phyloP scores from a whole-genome alignment of 1,140 invertebrate genomes.

The Meloidogyne hapla region DNA sequence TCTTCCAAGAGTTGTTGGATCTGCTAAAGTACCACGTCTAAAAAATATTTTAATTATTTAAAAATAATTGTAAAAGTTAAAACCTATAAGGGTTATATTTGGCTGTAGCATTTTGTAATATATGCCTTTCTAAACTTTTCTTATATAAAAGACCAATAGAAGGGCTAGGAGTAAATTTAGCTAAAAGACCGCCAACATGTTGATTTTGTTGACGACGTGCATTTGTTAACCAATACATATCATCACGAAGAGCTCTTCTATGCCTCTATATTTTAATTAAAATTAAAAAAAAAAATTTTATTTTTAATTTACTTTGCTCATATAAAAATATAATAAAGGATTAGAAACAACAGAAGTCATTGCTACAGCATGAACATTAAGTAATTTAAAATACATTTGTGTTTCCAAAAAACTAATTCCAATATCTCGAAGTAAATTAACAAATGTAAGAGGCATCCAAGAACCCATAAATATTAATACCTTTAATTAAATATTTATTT shows the following conservation, averaged over 20 bases:
- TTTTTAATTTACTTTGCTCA: slow-evolving; percentile 51
- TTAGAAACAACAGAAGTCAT: slow-evolving; percentile 64
- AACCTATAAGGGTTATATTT: slow-evolving; percentile 56
- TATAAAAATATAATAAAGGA: slow-evolving; percentile 63
- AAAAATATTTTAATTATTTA: neutral
- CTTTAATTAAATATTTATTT: neutral
- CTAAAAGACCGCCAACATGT: slow-evolving; percentile 47
- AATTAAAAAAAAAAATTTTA: neutral
- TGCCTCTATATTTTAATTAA: slow-evolving; percentile 53
- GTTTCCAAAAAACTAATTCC: slow-evolving; percentile 25
- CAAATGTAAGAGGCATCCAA: slow-evolving; percentile 62
- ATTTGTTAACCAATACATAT: slow-evolving; percentile 63
- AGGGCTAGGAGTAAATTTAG: slow-evolving; percentile 58
- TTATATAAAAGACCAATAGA: slow-evolving; percentile 60
- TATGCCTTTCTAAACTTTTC: slow-evolving; percentile 58
- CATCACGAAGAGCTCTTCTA: slow-evolving; percentile 60
- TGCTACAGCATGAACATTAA: slow-evolving; percentile 61
- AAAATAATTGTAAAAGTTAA: slow-evolving; percentile 8
- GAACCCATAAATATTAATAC: slow-evolving; percentile 50
- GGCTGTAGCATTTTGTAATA: slow-evolving; percentile 32
- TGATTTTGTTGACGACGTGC: slow-evolving; percentile 50
- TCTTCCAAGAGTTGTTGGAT: slow-evolving; percentile 56
- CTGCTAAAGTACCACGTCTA: slow-evolving; percentile 60
- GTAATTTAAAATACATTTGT: slow-evolving; percentile 62
- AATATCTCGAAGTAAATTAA: slow-evolving; percentile 59